Base-by-base conservation (phyloP, 2,113 vertebrate genomes). In the Condylura cristata region DNA sequence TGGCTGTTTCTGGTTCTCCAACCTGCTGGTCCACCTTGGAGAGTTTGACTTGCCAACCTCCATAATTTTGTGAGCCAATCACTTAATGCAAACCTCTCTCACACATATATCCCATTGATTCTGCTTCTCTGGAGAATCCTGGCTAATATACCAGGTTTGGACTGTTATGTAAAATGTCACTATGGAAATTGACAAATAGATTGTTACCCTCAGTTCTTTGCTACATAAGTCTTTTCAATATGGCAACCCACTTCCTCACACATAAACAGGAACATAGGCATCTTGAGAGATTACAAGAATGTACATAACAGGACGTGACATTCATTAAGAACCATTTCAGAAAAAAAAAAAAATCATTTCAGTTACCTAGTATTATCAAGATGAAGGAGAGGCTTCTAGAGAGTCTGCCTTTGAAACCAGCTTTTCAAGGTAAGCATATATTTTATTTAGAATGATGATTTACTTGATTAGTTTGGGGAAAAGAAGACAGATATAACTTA, bases 381-480 rank as follows among this genome's bases (percentile, higher is more conserved):
- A 68, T 24, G 39, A 83, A 72, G 11, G 9, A 2, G 22, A 80
- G 61, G 41, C 41, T 74, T 10, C 32, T 74, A 32, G 66, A 80
- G 34, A 81, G n/a, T 30, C 61, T 74, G 2, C 34, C 48, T 85
- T 46, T 56, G 51, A 76, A 72, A 44, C 28, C 32, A 11, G 46
- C 74, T 88, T 84, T 72, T 12, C 18, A 65, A 82, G 46, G 11
- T 66, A 8, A 56, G 16, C 22, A 24, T 60, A 32, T 5, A 71
- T 78, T 94, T 85, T 63, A 86, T 74, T 78, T 79, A 37, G 11
- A 93, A 89, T 89, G 2, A 41, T 70, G 86, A 56, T 75, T 95
- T 91, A 48, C 81, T 56, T 76, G 61, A 8, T 34, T 81, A 22
- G 22, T 65, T 95, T 85, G 34, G n/a, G 24, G 20, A 16, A 41